A percentile compares a stretch with the other conserved stretches of the same genome.
phyloP scores from a whole-genome alignment of 2,797 vertebrate species.

The Emydoidea blandingii region DNA sequence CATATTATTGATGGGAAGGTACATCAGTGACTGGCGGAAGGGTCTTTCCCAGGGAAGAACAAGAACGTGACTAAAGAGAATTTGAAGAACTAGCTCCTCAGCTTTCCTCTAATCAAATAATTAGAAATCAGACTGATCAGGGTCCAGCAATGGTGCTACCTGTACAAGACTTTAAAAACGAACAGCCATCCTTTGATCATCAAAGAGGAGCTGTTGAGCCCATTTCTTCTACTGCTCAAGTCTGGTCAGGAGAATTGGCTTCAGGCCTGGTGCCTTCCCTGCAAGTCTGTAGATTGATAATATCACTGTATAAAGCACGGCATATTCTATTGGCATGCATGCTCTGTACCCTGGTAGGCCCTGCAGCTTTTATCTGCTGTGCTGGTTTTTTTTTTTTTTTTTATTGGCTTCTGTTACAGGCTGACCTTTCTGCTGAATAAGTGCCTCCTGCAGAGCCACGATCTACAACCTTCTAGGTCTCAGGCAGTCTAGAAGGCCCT shows the following conservation, averaged over 20 bases:
- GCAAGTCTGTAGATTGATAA: background rate
- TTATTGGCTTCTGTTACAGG: background rate
- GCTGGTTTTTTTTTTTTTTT: background rate
- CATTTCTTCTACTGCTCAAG: background rate
- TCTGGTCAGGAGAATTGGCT: background rate
- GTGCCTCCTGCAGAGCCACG: fast-evolving
- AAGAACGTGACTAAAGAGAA: background rate
- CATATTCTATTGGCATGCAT: background rate
- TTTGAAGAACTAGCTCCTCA: no score
- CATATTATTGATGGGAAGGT: background rate
- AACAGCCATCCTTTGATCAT: background rate
- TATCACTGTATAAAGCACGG: background rate
- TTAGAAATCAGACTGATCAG: background rate
- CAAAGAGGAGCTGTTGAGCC: background rate
- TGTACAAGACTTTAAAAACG: background rate
- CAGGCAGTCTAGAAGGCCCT: background rate
- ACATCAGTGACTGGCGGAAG: background rate
- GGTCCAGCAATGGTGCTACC: background rate
- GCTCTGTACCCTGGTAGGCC: background rate
- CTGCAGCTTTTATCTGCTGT: background rate
- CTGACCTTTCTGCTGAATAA: fast-evolving
- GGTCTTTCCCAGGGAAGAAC: background rate
- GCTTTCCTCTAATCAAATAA: background rate
- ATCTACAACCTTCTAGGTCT: background rate
- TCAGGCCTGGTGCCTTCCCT: background rate